Base-by-base conservation (phyloP, 1,140 invertebrate genomes). In the Elymnias hypermnestra region DNA sequence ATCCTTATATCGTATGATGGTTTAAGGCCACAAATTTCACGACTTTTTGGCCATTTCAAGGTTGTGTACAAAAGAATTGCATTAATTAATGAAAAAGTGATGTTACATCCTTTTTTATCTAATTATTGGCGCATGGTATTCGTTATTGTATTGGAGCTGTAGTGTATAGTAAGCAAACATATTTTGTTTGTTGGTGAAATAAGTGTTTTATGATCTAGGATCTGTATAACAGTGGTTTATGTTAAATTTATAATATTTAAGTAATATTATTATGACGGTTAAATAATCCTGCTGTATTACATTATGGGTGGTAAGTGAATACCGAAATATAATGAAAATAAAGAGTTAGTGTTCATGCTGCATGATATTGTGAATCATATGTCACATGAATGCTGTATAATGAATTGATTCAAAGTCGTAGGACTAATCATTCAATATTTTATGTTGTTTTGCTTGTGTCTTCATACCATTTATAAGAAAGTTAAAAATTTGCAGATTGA, bases 11-110 rank as follows among this genome's bases (percentile, higher is more conserved):
- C 6, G 13, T 18, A 18, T 37, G 25, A 36, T 58, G 57, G 53
- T 69, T 22, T 33, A 22, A 26, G 12, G 26, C n/a, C n/a, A n/a
- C n/a, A n/a, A n/a, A n/a, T n/a, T 44, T 33, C 29, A 38, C 31
- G 38, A 36, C 38, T 63, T 61, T 65, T 72, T 68, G 59, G 63
- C 33, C 78, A 74, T 73, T 76, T 82, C 65, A 83, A 83, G 75
- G 75, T 77, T 82, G 65, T 59, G 63, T 60, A 63, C 55, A 53
- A 47, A 53, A 63, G 62, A 50, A 25, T 61, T 57, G 54, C 57
- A 66, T 60, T 64, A 69, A 76, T 70, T 76, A 66, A 55, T 70
- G 57, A 53, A 46, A 45, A 57, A 46, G 43, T 42, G 54, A 33
- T 59, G 60, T 67, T 69, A 65, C 60, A 58, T 63, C 51, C 62